phyloP scores from a whole-genome alignment of 1,140 invertebrate species.

The Heliconius himera region DNA sequence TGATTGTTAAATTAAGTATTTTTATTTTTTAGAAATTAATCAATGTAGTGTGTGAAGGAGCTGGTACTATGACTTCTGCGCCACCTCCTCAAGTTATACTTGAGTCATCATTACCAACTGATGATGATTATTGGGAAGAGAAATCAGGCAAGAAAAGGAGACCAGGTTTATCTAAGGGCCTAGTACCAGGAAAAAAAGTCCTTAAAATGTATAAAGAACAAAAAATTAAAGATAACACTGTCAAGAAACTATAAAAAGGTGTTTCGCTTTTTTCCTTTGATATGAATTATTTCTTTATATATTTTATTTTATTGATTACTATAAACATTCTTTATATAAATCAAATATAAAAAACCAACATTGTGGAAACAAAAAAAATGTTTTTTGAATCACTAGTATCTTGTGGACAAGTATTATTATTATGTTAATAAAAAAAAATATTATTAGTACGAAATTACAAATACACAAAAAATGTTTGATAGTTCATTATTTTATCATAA shows the following conservation, averaged over 20 bases:
- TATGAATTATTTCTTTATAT: slow-evolving; percentile 2
- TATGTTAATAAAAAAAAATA: no score
- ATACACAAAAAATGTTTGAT: no score
- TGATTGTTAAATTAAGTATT: background rate
- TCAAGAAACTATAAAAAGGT: slow-evolving; percentile 43
- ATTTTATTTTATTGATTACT: background rate
- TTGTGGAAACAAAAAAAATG: no score
- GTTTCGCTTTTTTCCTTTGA: slow-evolving; percentile 11
- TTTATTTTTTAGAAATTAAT: slow-evolving; percentile 66
- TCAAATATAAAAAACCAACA: no score
- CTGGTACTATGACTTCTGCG: slow-evolving; percentile 60
- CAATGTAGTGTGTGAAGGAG: slow-evolving; percentile 69
- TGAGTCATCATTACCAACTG: slow-evolving; percentile 51
- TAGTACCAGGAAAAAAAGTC: slow-evolving; percentile 93
- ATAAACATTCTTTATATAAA: no score
- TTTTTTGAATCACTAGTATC: no score
- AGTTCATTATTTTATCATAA: no score
- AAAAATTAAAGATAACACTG: slow-evolving; percentile 65
- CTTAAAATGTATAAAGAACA: slow-evolving; percentile 88
- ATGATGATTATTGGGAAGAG: slow-evolving; percentile 82
- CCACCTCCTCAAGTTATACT: slow-evolving; percentile 58
- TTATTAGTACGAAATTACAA: no score
- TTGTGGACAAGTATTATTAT: no score
- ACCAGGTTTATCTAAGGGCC: slow-evolving; percentile 88
- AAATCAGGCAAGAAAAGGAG: slow-evolving; percentile 85